Base-by-base conservation (phyloP, 2,797 vertebrate genomes). In the Sebastes minor region DNA sequence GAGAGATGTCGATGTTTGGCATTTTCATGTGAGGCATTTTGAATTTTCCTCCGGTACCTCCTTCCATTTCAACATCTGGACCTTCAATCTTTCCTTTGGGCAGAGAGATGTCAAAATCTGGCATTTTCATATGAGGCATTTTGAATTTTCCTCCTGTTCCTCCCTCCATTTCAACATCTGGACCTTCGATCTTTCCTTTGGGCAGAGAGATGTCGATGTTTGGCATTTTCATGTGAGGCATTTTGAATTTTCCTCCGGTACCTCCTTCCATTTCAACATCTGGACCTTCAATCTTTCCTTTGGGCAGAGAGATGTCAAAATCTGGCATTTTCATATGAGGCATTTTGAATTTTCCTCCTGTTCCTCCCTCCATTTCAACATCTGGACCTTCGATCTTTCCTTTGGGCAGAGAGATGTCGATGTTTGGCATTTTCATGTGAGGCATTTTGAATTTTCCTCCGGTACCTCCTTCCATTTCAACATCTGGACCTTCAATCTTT, bases 221-320 rank as follows among this genome's bases (percentile, higher is more conserved):
- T 0, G 53, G 53, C 22, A 56, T 56, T 56, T 56, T 56, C n/a
- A 25, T 25, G 0, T 56, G 22, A 56, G 53, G 53, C 22, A 56
- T 56, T 56, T 56, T 56, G 10, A 56, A 56, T 56, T 23, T 56
- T 5, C 52, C 53, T 23, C 53, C 22, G 2, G 22, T 13, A 1
- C 22, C 52, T 23, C 52, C 52, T 10, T 55, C 52, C 0, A 55
- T 1, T 22, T 59, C 25, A 59, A 28, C 56, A 9, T 89, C 70
- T 8, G 78, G 80, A 33, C 78, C 74, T 65, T 93, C 84, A 27
- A 38, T 49, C 16, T 84, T 89, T 10, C 86, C 80, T 80, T 88
- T 91, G 13, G 94, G 88, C 7, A 64, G 33, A 38, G 33, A 38
- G 4, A 60, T 11, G 18, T 8, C 28, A 0, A 30, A 0, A 0